phyloP scores from a whole-genome alignment of 2,888 invertebrate species.

The Ormyrus nitidulus region DNA sequence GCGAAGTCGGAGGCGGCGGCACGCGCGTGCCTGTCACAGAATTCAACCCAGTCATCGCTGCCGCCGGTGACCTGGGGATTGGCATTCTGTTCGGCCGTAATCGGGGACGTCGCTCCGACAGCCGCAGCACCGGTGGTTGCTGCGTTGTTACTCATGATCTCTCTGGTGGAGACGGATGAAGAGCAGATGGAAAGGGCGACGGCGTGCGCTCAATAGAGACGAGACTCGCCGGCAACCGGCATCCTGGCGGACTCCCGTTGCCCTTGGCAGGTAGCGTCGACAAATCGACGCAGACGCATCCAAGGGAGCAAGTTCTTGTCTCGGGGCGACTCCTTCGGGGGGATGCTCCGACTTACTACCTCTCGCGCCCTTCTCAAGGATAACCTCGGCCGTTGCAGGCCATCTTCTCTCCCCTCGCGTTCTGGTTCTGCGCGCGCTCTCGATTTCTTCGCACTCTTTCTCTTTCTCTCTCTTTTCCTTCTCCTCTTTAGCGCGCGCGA shows the following conservation, averaged over 20 bases:
- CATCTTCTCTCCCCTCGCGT: slow-evolving; percentile 9
- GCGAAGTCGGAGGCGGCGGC: slow-evolving; percentile 92
- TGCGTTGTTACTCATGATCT: neutral
- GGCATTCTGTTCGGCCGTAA: neutral
- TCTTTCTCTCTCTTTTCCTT: neutral
- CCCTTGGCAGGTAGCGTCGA: neutral
- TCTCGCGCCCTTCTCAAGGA: slow-evolving; percentile 10
- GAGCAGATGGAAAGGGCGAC: neutral
- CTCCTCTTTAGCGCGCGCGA: neutral
- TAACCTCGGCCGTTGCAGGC: slow-evolving; percentile 27
- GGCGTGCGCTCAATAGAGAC: neutral
- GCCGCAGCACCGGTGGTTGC: slow-evolving; percentile 12
- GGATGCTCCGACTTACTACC: neutral
- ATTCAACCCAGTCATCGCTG: slow-evolving; percentile 85
- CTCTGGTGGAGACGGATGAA: neutral
- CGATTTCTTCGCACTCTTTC: neutral
- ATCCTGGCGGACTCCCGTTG: neutral
- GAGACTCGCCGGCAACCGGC: neutral
- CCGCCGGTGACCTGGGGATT: neutral
- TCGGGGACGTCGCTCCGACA: slow-evolving; percentile 8
- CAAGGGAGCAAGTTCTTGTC: neutral
- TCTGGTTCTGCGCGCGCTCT: neutral
- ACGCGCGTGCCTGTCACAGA: slow-evolving; percentile 91
- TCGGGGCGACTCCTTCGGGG: too few species aligned
- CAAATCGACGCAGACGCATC: neutral